A percentile compares a stretch with the other conserved stretches of the same genome.
These are phyloP conservation scores for Emmelina monodactyla DNA, from an alignment of 2,888 invertebrate species.

Conservation along the genomic window DNA sequence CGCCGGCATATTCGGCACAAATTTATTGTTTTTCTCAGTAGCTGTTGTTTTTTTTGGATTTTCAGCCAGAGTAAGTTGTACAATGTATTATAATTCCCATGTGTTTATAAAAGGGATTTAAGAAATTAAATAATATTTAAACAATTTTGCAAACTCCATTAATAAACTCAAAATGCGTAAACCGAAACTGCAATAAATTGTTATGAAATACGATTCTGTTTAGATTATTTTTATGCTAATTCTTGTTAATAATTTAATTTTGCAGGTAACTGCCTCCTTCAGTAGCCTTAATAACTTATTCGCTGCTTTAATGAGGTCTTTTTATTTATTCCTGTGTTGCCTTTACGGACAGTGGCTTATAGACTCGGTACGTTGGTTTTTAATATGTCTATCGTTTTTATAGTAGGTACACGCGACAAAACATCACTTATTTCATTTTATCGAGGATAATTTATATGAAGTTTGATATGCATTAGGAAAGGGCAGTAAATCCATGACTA, in stretches of 20 bases:
- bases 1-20: neutral
- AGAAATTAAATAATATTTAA: too few relatives aligned
- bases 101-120: too few relatives aligned
- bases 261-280: neutral
- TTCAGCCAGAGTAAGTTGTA: neutral
- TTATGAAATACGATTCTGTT: neutral
- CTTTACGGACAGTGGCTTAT: neutral
- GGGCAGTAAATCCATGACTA: too few relatives aligned
- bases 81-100: too few relatives aligned
- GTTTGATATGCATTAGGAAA: too few relatives aligned
- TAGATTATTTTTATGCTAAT: constrained; percentile 1
- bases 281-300: neutral
- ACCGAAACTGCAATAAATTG: neutral
- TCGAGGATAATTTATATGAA: too few relatives aligned
- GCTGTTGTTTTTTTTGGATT: neutral
- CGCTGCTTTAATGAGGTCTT: neutral
- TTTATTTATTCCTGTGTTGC: neutral
- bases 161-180: too few relatives aligned
- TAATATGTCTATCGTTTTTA: neutral
- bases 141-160: too few relatives aligned
- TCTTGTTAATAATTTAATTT: neutral
- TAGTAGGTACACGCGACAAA: too few relatives aligned
- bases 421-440: too few relatives aligned
- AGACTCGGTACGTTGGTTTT: neutral
- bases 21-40: neutral